Evolutionary conservation across 2,113 vertebrate species (phyloP).

Genomic region (Etheostoma spectabile): DNA sequence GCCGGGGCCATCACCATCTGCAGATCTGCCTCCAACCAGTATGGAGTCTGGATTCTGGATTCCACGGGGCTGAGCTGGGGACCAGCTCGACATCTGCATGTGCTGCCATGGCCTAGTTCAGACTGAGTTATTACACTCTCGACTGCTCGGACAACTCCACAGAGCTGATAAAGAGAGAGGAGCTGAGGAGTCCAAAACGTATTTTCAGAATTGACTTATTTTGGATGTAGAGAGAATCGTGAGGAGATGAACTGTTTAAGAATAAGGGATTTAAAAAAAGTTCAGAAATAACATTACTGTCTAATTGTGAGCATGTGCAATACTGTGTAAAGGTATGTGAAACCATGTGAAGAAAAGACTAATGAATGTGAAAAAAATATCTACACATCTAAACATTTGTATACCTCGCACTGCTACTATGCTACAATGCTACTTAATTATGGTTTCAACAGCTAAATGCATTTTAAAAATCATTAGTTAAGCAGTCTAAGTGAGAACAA

Average conservation of each 20-base stretch:
- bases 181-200: constrained; percentile 56
- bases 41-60: constrained; percentile 38
- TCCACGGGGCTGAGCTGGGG: constrained; percentile 42
- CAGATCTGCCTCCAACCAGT: constrained; percentile 52
- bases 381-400: background rate
- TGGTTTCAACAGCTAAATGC: background rate
- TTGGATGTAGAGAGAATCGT: constrained; percentile 22
- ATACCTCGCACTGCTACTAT: no score
- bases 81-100: constrained; percentile 68
- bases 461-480: background rate
- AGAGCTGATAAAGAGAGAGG: constrained; percentile 32
- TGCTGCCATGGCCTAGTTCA: constrained; percentile 80
- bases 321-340: background rate
- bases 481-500: background rate
- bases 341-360: background rate
- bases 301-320: background rate
- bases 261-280: background rate
- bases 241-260: background rate
- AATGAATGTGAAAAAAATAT: constrained; percentile 1
- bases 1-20: constrained; percentile 46
- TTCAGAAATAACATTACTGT: background rate
- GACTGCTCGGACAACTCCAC: constrained; percentile 49
- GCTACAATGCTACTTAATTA: background rate
- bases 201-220: constrained; percentile 60
- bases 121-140: constrained; percentile 66